Conservation (phyloP, 2,113 vertebrate species). For the Eidolon helvum region DNA sequence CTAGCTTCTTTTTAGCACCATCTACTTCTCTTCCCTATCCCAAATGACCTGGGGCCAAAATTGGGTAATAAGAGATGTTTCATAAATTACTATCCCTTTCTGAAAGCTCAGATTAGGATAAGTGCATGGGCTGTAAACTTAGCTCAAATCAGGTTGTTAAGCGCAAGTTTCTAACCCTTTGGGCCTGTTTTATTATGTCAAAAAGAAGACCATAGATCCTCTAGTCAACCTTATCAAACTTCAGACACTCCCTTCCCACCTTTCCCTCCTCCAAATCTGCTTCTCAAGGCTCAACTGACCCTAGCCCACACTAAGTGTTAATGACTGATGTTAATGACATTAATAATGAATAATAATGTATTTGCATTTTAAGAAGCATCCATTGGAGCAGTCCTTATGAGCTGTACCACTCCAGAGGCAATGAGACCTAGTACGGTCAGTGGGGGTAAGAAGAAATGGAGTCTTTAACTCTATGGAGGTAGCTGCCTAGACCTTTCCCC, state of each 20-base stretch:
- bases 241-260: background rate
- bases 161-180: background rate
- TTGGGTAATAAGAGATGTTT: background rate
- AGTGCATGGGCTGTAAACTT: background rate
- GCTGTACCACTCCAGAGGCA: too few species aligned
- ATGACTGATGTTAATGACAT: background rate
- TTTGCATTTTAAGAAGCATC: background rate
- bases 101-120: background rate
- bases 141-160: background rate
- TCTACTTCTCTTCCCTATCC: background rate
- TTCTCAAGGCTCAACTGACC: background rate
- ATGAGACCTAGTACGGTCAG: background rate
- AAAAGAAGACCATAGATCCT: background rate
- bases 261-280: background rate
- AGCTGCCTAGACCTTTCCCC: background rate
- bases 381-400: background rate
- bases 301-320: background rate
- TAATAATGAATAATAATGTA: background rate
- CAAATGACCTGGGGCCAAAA: background rate
- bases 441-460: background rate
- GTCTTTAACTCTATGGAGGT: background rate
- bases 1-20: background rate
- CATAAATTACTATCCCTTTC: background rate
- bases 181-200: background rate
- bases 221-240: background rate